A percentile compares a stretch with the other conserved stretches of the same genome.
phyloP scores from a whole-genome alignment of 30 jellyfish, hydroid and myxozoan genomes.

The Cassiopea xamachana region DNA sequence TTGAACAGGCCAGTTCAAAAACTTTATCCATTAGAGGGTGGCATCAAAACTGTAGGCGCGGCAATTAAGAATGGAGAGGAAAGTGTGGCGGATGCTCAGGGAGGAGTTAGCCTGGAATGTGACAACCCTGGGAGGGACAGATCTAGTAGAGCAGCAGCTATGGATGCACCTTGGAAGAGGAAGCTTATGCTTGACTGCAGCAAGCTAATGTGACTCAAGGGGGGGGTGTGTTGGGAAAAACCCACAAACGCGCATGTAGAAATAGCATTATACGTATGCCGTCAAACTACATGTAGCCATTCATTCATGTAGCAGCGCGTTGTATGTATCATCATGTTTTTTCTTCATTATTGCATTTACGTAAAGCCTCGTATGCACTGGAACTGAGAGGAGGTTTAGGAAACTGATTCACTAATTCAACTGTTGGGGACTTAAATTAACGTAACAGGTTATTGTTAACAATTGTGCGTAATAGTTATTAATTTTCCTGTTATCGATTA shows the following conservation, averaged over 20 bases:
- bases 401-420: too few species aligned
- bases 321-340: too few species aligned
- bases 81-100: neutral
- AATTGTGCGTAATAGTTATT: too few species aligned
- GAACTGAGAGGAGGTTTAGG: too few species aligned
- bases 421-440: too few species aligned
- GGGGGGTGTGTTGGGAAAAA: neutral
- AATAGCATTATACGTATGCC: neutral
- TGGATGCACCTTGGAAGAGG: neutral
- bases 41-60: neutral
- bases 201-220: neutral
- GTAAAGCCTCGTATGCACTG: too few species aligned
- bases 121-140: neutral
- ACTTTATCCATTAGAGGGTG: neutral
- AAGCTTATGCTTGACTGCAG: neutral
- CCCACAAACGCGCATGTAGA: neutral
- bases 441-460: too few species aligned
- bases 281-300: too few species aligned
- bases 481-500: too few species aligned
- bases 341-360: too few species aligned
- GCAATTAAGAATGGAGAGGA: neutral
- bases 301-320: too few species aligned
- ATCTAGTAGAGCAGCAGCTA: neutral
- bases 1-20: neutral
- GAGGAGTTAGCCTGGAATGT: neutral